Conservation (phyloP, 2,797 vertebrate genomes). For the Etheostoma nigrum region DNA sequence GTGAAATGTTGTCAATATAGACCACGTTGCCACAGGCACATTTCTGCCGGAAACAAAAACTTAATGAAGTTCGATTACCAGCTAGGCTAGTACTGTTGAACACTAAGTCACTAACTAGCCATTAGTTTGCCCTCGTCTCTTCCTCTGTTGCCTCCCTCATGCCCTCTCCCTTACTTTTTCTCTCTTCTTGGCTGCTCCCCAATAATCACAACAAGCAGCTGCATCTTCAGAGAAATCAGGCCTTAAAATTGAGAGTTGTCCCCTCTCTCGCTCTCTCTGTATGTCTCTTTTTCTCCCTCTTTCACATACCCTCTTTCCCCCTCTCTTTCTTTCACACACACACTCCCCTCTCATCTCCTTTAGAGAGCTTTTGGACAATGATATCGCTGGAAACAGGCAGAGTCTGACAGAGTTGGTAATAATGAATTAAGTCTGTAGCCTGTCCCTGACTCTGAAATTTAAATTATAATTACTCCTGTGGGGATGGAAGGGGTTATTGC, state of each 20-base stretch:
- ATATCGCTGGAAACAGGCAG: slow-evolving; percentile 84
- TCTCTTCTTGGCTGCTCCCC: slow-evolving; percentile 55
- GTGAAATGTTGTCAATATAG: too few species aligned
- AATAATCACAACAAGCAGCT: slow-evolving; percentile 88
- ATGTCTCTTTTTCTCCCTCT: slow-evolving; percentile 33
- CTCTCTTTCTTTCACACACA: slow-evolving; percentile 61
- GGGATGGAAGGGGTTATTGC: slow-evolving; percentile 86
- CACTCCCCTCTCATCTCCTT: slow-evolving; percentile 82
- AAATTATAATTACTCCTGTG: slow-evolving; percentile 90
- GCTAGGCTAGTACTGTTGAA: slow-evolving; percentile 79
- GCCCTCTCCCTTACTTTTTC: slow-evolving; percentile 72
- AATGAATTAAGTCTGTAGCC: slow-evolving; percentile 87
- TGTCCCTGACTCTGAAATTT: slow-evolving; percentile 87
- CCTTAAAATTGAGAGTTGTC: slow-evolving; percentile 81
- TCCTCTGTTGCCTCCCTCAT: slow-evolving; percentile 27
- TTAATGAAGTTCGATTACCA: neutral
- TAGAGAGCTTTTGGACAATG: slow-evolving; percentile 84
- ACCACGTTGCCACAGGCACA: neutral
- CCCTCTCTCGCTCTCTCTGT: slow-evolving; percentile 35
- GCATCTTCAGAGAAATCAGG: slow-evolving; percentile 87
- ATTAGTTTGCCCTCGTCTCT: slow-evolving; percentile 41
- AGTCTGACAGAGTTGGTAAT: slow-evolving; percentile 84
- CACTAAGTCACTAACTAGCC: slow-evolving; percentile 13
- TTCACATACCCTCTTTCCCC: slow-evolving; percentile 35
- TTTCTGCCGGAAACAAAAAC: neutral